These are phyloP conservation scores for Toxotes jaculatrix DNA, from an alignment of 2,113 vertebrate genomes.

Conservation along the genomic window DNA sequence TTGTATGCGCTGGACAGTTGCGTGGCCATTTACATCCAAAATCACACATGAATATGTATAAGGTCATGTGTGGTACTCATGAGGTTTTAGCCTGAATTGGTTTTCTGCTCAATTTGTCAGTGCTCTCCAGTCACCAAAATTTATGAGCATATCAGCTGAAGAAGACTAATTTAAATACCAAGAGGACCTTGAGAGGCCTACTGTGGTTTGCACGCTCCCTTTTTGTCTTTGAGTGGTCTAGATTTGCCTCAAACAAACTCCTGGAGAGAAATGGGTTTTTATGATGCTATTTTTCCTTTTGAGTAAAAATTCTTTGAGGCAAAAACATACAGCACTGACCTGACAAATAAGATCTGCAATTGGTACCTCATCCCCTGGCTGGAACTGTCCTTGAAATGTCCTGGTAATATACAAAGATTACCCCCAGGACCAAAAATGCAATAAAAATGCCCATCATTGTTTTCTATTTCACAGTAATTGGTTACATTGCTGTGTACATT, in stretches of 20 bases:
- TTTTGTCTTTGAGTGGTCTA: slow-evolving; percentile 7
- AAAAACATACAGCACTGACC: slow-evolving; percentile 28
- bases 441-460: slow-evolving; percentile 64
- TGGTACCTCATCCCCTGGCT: slow-evolving; percentile 34
- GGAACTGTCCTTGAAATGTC: slow-evolving; percentile 68
- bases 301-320: slow-evolving; percentile 11
- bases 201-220: slow-evolving; percentile 13
- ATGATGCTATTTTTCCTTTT: slow-evolving; percentile 22
- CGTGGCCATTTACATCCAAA: slow-evolving; percentile 28
- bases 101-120: slow-evolving; percentile 39
- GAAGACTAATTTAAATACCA: slow-evolving; percentile 50
- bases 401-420: slow-evolving; percentile 45
- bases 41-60: slow-evolving; percentile 41
- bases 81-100: slow-evolving; percentile 13
- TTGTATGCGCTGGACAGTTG: slow-evolving; percentile 19
- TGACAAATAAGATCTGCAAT: slow-evolving; percentile 35
- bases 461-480: slow-evolving; percentile 57
- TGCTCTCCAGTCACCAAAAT: slow-evolving; percentile 34
- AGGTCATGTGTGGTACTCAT: slow-evolving; percentile 27
- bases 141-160: slow-evolving; percentile 36
- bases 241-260: slow-evolving; percentile 28
- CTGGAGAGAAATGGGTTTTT: slow-evolving; percentile 17
- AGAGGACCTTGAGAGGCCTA: slow-evolving; percentile 27
- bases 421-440: slow-evolving; percentile 55
- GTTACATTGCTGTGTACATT: slow-evolving; percentile 50